Percentiles rank a stretch among this genome's conserved stretches.
These are phyloP conservation scores for Lepidurus arcticus DNA, from an alignment of 1,140 invertebrate genomes.

Conservation along the genomic window DNA sequence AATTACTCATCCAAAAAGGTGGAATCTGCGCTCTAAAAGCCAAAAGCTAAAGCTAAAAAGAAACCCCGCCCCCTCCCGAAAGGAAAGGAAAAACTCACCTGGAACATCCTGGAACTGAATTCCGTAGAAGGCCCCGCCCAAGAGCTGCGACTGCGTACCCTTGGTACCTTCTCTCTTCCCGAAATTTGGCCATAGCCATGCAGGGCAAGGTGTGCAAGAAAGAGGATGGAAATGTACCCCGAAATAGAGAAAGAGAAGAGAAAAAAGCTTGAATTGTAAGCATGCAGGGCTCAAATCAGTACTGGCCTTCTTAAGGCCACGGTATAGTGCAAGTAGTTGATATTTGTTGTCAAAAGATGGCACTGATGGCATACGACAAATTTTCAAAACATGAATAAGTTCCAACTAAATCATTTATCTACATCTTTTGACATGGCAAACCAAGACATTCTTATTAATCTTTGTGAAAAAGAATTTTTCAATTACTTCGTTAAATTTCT, in stretches of 20 bases:
- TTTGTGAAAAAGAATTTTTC: too few relatives aligned
- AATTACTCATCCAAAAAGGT: too few relatives aligned
- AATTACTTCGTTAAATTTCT: too few relatives aligned
- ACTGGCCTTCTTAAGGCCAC: too few relatives aligned
- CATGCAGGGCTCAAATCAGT: background rate
- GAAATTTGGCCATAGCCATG: background rate
- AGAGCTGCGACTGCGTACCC: background rate
- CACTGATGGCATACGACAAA: too few relatives aligned
- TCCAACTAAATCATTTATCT: too few relatives aligned
- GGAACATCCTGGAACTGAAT: background rate
- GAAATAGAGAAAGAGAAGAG: background rate
- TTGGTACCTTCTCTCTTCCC: background rate
- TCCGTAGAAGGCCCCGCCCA: background rate
- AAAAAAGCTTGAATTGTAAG: background rate
- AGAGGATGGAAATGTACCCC: background rate
- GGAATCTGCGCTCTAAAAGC: background rate
- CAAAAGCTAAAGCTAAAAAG: slow-evolving; percentile 30
- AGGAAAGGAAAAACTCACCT: background rate
- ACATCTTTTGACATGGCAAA: too few relatives aligned
- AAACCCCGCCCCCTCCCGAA: background rate
- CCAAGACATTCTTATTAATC: too few relatives aligned
- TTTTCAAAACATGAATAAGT: too few relatives aligned
- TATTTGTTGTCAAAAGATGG: too few relatives aligned
- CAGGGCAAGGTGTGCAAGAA: background rate
- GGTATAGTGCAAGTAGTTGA: too few relatives aligned